Percentiles rank a stretch among this genome's conserved stretches.
These are phyloP conservation scores for Apomyelois bistriatella DNA, from an alignment of 2,888 invertebrate species.

Conservation along the genomic window DNA sequence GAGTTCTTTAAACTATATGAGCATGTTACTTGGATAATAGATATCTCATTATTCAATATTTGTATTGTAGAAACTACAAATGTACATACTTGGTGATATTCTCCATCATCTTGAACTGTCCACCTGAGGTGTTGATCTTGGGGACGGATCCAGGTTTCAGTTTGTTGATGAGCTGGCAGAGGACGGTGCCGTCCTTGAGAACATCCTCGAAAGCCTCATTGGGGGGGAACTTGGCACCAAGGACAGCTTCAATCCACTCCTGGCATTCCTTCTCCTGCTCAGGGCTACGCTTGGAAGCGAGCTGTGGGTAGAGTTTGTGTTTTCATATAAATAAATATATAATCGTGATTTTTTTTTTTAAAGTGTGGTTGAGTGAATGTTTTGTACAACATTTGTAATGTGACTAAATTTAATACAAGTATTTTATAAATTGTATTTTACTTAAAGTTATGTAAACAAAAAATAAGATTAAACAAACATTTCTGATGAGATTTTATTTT, in stretches of 20 bases:
- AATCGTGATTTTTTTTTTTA: too few relatives aligned
- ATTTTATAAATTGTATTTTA: too few relatives aligned
- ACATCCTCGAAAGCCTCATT: constrained; percentile 92
- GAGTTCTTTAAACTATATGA: too few relatives aligned
- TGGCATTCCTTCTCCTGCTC: constrained; percentile 93
- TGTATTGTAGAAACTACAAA: too few relatives aligned
- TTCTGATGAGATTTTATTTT: too few relatives aligned
- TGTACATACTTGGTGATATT: constrained; percentile 94
- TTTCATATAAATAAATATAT: background rate
- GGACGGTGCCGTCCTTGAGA: constrained; percentile 93
- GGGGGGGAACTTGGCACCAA: constrained; percentile 93
- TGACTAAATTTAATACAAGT: too few relatives aligned
- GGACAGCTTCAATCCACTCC: constrained; percentile 93
- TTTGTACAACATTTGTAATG: too few relatives aligned
- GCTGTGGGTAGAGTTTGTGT: constrained; percentile 61
- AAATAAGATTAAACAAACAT: too few relatives aligned
- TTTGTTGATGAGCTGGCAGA: constrained; percentile 97
- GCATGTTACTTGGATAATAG: too few relatives aligned
- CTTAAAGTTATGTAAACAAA: too few relatives aligned
- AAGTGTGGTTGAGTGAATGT: too few relatives aligned
- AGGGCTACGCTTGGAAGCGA: constrained; percentile 90
- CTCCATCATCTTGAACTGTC: constrained; percentile 99
- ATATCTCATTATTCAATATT: too few relatives aligned
- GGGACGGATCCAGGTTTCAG: constrained; percentile 91
- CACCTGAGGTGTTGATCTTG: constrained; percentile 96